Evolutionary conservation across 2,888 invertebrate species (phyloP), one percentile per base, ranked within the genome.

Genomic region (Meghimatium bilineatum): DNA sequence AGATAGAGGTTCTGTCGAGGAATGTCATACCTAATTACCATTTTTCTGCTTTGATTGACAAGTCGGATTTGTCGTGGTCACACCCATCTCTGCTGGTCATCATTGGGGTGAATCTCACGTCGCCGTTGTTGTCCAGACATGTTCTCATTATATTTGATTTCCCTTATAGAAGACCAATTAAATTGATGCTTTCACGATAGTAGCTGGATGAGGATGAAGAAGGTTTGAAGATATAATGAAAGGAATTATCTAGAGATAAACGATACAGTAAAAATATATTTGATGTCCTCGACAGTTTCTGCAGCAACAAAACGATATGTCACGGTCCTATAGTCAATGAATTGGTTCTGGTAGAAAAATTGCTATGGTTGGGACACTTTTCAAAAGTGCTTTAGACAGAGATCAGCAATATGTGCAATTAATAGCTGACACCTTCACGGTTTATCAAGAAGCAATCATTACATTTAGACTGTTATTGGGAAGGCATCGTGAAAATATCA

Each of bases 21-120:
- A 72, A 44, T 72, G 72, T 72, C 72, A 72, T 49, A 29, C n/a
- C 44, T 72, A 72, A 72, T 72, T 72, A 49, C 72, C 72, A 72
- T 72, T 72, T 49, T 72, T n/a, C 72, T 29, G n/a, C 10, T 1
- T 5, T n/a, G 72, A 72, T 72, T 72, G 72, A 72, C 72, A 72
- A 44, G 36, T 20, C 29, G 72, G 72, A 72, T 72, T 72, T 72
- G 44, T 72, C 29, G 10, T 29, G 20, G 72, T 6, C 44, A 38
- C 72, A n/a, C 72, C 72, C 72, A 17, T 26, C 72, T 44, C 72
- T 6, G 12, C 12, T 72, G 72, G 72, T 72, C 72, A 72, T 72
- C 44, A 49, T n/a, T 72, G 44, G 23, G 44, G 36, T 29, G 49
- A n/a, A 44, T 23, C n/a, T 44, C n/a, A 23, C 10, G 44, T 72